Percentiles rank a stretch among this genome's conserved stretches.
Conservation (phyloP, 2,797 vertebrate genomes). For the Sardinella longiceps region DNA sequence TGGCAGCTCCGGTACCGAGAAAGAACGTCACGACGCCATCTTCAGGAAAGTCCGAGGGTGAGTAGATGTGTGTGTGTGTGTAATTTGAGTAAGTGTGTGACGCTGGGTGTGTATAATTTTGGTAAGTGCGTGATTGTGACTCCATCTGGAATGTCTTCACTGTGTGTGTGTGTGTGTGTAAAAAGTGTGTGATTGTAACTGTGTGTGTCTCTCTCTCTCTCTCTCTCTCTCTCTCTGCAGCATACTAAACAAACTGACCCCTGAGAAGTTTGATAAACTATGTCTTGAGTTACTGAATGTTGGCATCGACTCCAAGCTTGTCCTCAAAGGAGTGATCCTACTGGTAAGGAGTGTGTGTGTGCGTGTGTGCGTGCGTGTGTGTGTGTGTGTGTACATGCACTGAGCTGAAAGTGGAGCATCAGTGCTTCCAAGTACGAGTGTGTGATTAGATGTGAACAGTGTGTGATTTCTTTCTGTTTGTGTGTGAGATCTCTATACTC, state of each 20-base stretch:
- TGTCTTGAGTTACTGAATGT: slow-evolving; percentile 99
- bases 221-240: slow-evolving; percentile 61
- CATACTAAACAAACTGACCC: slow-evolving; percentile 99
- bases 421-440: no score
- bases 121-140: background rate
- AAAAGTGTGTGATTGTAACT: background rate
- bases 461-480: no score
- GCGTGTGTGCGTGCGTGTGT: no score
- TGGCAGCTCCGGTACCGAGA: slow-evolving; percentile 99
- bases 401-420: no score
- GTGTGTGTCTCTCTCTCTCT: background rate
- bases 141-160: no score
- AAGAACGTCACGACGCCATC: slow-evolving; percentile 99
- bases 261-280: slow-evolving; percentile 99
- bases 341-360: slow-evolving; percentile 86
- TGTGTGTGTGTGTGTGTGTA: slow-evolving; percentile 24
- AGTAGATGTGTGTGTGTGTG: slow-evolving; percentile 39
- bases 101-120: slow-evolving; percentile 39
- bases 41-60: slow-evolving; percentile 99
- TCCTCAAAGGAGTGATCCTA: slow-evolving; percentile 99
- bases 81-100: background rate
- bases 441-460: no score
- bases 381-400: no score
- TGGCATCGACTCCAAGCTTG: slow-evolving; percentile 99
- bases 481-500: no score